These are phyloP conservation scores for Charadrius vociferus DNA, from an alignment of 2,113 vertebrate species.

Conservation along the genomic window DNA sequence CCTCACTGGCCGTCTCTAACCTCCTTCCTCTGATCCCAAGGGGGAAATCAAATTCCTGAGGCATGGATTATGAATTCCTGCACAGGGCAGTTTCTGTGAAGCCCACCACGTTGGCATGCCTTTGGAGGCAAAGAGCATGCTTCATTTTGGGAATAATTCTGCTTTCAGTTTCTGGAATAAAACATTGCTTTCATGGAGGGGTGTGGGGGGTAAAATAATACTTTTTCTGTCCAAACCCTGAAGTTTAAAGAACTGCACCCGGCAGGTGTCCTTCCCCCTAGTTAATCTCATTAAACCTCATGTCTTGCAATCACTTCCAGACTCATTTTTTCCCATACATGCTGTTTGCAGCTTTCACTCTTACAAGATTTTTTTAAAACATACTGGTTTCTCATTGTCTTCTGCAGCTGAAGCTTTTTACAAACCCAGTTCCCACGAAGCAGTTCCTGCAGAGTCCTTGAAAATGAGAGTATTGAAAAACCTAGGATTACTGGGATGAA, in stretches of 20 bases:
- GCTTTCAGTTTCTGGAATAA: not conserved
- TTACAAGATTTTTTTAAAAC: not conserved
- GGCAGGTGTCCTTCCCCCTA: not conserved
- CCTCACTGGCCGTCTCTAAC: not conserved
- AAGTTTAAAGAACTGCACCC: not conserved
- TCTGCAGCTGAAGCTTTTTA: not conserved
- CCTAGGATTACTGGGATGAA: not conserved
- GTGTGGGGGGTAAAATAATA: too few species aligned
- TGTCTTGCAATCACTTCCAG: not conserved
- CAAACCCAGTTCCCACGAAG: not conserved
- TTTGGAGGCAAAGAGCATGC: not conserved
- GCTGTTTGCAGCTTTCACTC: not conserved
- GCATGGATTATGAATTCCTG: rapidly evolving
- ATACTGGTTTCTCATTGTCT: not conserved
- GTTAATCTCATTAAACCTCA: not conserved
- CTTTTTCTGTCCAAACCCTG: not conserved
- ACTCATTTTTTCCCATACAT: not conserved
- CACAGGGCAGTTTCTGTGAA: not conserved
- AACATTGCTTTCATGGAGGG: not conserved
- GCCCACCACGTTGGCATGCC: rapidly evolving
- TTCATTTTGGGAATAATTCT: not conserved
- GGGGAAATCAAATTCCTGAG: not conserved
- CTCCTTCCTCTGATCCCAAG: not conserved
- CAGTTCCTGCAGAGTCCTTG: not conserved
- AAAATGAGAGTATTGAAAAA: not conserved